Evolutionary conservation across 1,140 invertebrate species (phyloP).

Genomic region (Saccostrea cuccullata): DNA sequence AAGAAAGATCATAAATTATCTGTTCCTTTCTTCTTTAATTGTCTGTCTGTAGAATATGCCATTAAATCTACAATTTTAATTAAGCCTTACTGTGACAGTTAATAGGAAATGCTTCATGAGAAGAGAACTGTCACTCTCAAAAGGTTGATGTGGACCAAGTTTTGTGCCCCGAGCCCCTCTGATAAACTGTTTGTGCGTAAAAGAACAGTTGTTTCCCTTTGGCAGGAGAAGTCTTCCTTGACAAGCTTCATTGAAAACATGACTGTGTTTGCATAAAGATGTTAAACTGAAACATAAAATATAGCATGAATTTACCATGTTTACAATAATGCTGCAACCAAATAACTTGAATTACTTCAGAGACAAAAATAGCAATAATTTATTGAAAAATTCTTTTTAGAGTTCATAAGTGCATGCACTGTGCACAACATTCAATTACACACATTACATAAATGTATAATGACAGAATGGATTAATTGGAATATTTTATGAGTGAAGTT

Average conservation of each 20-base stretch:
- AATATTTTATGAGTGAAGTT: no score
- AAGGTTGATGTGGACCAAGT: neutral
- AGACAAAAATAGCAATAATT: no score
- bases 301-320: neutral
- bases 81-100: constrained; percentile 8
- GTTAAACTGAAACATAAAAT: neutral
- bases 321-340: neutral
- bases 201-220: neutral
- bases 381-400: no score
- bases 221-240: neutral
- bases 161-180: neutral
- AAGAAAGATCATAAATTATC: no score
- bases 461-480: no score
- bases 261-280: neutral
- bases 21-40: no score
- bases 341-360: no score
- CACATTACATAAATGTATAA: no score
- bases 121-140: neutral
- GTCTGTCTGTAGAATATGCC: no score
- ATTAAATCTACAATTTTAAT: neutral
- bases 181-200: constrained; percentile 3
- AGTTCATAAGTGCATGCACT: no score
- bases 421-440: no score
- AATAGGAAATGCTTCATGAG: neutral
- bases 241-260: constrained; percentile 4